These are phyloP conservation scores for Meloe dianella DNA, from an alignment of 2,888 invertebrate genomes.

Conservation along the genomic window DNA sequence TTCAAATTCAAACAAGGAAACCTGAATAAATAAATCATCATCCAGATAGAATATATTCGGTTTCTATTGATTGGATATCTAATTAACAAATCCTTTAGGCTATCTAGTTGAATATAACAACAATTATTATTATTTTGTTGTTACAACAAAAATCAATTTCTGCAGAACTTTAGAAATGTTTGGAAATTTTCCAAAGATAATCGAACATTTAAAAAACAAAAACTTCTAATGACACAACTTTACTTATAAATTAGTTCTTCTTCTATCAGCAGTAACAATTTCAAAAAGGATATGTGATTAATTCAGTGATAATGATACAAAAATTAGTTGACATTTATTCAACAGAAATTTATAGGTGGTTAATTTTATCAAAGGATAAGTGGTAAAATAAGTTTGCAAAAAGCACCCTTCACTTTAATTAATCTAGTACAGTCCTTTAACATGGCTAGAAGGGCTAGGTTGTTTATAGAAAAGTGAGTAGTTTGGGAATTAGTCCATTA, in stretches of 20 bases:
- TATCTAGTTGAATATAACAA: background rate
- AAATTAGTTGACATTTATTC: background rate
- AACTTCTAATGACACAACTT: too few species aligned
- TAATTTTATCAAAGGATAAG: background rate
- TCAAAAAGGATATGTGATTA: background rate
- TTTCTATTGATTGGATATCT: background rate
- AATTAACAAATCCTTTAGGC: background rate
- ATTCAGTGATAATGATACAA: too few species aligned
- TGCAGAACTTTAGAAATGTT: background rate
- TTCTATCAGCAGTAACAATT: too few species aligned
- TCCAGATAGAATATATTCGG: background rate
- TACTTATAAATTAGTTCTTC: too few species aligned
- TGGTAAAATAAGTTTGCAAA: slow-evolving; percentile 8
- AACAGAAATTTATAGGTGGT: background rate
- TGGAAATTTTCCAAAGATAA: background rate
- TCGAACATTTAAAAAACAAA: too few species aligned
- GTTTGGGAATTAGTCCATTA: slow-evolving; percentile 28
- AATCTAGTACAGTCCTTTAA: slow-evolving; percentile 16
- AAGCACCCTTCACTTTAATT: slow-evolving; percentile 17
- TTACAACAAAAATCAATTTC: too few species aligned
- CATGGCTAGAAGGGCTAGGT: background rate
- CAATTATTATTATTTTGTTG: too few species aligned
- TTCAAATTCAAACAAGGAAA: background rate
- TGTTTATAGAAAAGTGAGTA: slow-evolving; percentile 8
- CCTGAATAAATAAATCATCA: background rate